Evolutionary conservation across 2,888 invertebrate genomes (phyloP).

Genomic region (Keiferia lycopersicella): DNA sequence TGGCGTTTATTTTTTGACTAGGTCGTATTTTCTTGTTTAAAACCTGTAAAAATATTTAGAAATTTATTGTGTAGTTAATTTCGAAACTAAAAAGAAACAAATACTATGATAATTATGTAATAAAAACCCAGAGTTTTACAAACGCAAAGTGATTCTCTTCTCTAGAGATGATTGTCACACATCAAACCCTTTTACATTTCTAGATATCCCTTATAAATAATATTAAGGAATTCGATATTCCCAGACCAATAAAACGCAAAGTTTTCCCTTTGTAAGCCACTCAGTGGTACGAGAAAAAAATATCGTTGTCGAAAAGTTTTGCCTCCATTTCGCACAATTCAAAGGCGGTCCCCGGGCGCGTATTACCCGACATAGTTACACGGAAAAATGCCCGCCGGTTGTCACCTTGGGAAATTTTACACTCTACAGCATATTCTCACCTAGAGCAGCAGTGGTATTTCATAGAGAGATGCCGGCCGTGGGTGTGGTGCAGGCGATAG

Average conservation of each 20-base stretch:
- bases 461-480: conserved; percentile 58
- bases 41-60: no score
- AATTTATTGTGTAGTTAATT: no score
- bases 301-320: conserved; percentile 33
- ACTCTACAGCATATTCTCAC: conserved; percentile 66
- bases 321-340: conserved; percentile 40
- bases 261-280: conserved; percentile 18
- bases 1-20: no score
- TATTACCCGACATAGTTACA: conserved; percentile 54
- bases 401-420: conserved; percentile 66
- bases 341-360: conserved; percentile 41
- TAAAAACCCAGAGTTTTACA: no score
- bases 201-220: not conserved
- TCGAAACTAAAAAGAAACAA: no score
- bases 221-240: conserved; percentile 2
- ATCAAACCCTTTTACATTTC: not conserved
- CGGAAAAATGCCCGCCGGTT: conserved; percentile 57
- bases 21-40: no score
- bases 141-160: no score
- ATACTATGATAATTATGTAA: no score
- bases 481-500: not conserved
- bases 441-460: conserved; percentile 60
- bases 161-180: not conserved
- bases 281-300: conserved; percentile 16
- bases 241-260: conserved; percentile 13